Conservation (phyloP, 2,113 vertebrate species). For the Uropsilus gracilis region DNA sequence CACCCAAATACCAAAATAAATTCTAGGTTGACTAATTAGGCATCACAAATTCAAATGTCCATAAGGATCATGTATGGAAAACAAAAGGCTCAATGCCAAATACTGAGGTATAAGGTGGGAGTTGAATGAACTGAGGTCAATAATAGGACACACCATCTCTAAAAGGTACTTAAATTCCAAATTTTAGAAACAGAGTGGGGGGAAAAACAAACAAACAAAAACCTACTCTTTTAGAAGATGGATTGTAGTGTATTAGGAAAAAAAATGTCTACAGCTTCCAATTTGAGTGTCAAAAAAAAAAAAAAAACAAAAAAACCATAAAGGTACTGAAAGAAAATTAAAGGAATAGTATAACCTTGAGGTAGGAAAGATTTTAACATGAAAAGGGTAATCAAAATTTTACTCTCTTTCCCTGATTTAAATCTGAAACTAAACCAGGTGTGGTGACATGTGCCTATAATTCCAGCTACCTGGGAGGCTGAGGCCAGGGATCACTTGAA, state of each 20-base stretch:
- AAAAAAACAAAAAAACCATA: not conserved
- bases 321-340: conserved; percentile 46
- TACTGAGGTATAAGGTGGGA: not conserved
- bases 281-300: conserved; percentile 3
- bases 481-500: too few species aligned
- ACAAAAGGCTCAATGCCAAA: not conserved
- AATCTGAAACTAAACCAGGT: too few species aligned
- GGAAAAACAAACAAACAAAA: not conserved
- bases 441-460: too few species aligned
- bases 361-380: not conserved
- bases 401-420: not conserved
- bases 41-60: not conserved
- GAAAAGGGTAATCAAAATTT: not conserved
- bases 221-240: not conserved
- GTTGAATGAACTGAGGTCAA: not conserved
- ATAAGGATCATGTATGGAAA: not conserved
- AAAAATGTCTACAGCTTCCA: not conserved
- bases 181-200: not conserved
- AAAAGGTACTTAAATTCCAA: not conserved
- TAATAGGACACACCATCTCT: not conserved
- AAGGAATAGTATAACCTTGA: not conserved
- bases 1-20: conserved; percentile 28
- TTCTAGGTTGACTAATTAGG: not conserved
- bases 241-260: not conserved
- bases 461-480: too few species aligned